Base-by-base conservation (phyloP, 2,888 invertebrate species). In the Tinea trinotella region DNA sequence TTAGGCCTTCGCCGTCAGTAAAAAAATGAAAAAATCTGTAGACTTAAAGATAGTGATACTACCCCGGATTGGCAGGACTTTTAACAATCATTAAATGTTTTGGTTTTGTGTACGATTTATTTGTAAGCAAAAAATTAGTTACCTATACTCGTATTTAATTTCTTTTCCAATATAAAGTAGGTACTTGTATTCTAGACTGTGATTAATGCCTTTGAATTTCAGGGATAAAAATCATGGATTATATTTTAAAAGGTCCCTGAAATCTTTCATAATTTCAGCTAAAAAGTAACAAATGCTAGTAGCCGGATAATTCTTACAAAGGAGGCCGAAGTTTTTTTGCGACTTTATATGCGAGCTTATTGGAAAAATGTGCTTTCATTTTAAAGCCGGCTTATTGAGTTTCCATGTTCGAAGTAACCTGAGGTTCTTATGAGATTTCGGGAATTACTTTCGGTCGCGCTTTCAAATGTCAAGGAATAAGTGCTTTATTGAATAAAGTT, bases 391-490 rank as follows among this genome's bases (percentile, higher is more conserved):
- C 10, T 40, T 40, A 40, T 40, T 13, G 40, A 40, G 15, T 40
- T 40, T 40, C n/a, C 1, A 40, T 40, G 40, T 40, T n/a, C 7
- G n/a, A 7, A 30, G 30, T 40, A 40, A 40, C 40, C 15, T 15
- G 13, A 12, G 40, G 40, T 40, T 40, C 40, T 40, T 40, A n/a
- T 40, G 15, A 40, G 13, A 40, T 40, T 15, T 7, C 13, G 40
- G 40, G 12, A n/a, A 13, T 12, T 12, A 40, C 40, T 13, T 30
- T 40, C 13, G 40, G 40, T 40, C 40, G 40, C 6, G 40, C 40
- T 40, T 40, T 40, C n/a, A 40, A n/a, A 40, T 40, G n/a, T 40
- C 40, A 40, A 40, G 13, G 40, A 12, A 40, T 13, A 40, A 40
- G 40, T 3, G 40, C 13, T 40, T 40, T 40, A 2, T 15, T 40